Conservation (phyloP, 2,888 invertebrate genomes). For the Clunio marinus region DNA sequence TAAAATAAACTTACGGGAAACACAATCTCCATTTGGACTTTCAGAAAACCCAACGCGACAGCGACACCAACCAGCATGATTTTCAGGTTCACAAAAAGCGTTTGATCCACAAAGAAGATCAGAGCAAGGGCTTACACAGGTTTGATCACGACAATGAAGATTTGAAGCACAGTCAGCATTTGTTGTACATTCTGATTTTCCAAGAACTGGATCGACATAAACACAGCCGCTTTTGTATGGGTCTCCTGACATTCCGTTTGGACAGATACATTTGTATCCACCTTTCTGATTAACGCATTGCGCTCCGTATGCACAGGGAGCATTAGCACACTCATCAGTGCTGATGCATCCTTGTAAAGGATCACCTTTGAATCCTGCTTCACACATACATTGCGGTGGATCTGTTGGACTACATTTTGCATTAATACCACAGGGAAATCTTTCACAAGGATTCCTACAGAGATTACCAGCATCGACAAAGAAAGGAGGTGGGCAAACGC, state of each 20-base stretch:
- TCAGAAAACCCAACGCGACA: slow-evolving; percentile 79
- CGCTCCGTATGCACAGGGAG: slow-evolving; percentile 83
- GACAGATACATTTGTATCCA: slow-evolving; percentile 80
- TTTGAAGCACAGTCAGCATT: slow-evolving; percentile 78
- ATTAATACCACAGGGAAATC: slow-evolving; percentile 84
- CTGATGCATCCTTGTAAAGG: slow-evolving; percentile 79
- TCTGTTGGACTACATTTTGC: slow-evolving; percentile 85
- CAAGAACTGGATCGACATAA: slow-evolving; percentile 55
- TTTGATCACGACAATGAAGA: slow-evolving; percentile 71
- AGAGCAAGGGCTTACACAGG: slow-evolving; percentile 77
- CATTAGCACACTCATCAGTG: slow-evolving; percentile 78
- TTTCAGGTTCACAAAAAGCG: slow-evolving; percentile 81
- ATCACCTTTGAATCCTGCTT: slow-evolving; percentile 80
- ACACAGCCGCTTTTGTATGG: slow-evolving; percentile 79
- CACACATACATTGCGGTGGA: slow-evolving; percentile 85
- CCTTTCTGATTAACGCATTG: slow-evolving; percentile 84
- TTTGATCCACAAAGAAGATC: slow-evolving; percentile 75
- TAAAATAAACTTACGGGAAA: slow-evolving; percentile 61
- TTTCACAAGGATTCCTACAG: slow-evolving; percentile 89
- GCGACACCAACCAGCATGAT: slow-evolving; percentile 84
- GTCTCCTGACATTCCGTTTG: slow-evolving; percentile 77
- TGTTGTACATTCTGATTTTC: slow-evolving; percentile 63
- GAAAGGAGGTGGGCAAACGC: slow-evolving; percentile 86
- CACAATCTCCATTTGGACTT: slow-evolving; percentile 74
- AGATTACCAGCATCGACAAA: slow-evolving; percentile 79